A percentile compares a stretch with the other conserved stretches of the same genome.
Evolutionary conservation across 2,113 vertebrate species (phyloP).

Genomic region (Aphyosemion australe): DNA sequence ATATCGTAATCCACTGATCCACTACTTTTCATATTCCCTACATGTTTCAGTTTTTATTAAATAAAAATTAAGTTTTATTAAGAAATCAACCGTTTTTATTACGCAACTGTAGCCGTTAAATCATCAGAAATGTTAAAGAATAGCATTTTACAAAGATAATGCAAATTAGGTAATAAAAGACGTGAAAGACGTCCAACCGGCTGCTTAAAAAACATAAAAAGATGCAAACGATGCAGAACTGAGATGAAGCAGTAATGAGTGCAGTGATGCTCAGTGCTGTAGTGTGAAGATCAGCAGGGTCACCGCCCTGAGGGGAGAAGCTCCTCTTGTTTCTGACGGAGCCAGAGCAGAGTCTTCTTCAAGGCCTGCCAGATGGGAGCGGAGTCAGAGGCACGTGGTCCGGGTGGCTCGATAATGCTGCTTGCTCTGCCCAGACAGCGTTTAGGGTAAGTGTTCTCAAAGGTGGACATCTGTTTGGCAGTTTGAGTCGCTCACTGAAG

Average conservation of each 20-base stretch:
- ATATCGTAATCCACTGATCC: no score
- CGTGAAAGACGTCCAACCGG: no score
- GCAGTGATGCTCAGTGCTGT: background rate
- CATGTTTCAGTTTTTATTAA: no score
- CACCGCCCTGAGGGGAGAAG: slow-evolving; percentile 1
- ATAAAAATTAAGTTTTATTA: no score
- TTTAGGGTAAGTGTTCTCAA: slow-evolving; percentile 3
- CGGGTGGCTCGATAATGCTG: slow-evolving; percentile 1
- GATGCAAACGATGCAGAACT: background rate
- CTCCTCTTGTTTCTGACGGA: background rate
- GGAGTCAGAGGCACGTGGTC: background rate
- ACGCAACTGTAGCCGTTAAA: no score
- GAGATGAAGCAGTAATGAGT: background rate
- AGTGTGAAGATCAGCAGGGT: slow-evolving; percentile 4
- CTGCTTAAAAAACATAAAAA: background rate
- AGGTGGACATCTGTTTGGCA: slow-evolving; percentile 8
- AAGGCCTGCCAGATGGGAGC: slow-evolving; percentile 5
- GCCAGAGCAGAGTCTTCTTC: background rate
- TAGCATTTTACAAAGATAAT: no score
- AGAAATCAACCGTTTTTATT: no score
- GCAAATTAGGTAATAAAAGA: no score
- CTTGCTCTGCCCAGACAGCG: background rate
- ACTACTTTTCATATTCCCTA: no score
- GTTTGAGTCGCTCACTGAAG: background rate
- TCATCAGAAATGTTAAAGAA: no score